Conservation (phyloP, 2,113 vertebrate genomes). For the Burhinus oedicnemus region DNA sequence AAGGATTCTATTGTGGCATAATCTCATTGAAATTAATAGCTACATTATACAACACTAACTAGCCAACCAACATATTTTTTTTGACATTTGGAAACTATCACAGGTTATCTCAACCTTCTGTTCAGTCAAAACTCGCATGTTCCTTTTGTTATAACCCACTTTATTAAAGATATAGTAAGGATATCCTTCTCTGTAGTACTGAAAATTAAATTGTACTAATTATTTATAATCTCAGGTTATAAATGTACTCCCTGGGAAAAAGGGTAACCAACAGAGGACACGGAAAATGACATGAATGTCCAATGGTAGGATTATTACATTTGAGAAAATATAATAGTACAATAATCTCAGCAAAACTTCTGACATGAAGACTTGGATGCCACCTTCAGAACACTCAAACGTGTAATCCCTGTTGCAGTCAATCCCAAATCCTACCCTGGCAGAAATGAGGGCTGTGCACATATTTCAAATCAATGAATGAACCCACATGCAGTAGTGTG, state of each 20-base stretch:
- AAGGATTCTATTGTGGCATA: constrained; percentile 5
- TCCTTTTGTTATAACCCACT: neutral
- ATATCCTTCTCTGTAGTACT: neutral
- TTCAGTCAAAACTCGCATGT: neutral
- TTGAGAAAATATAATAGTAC: neutral
- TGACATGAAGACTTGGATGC: neutral
- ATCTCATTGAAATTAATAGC: neutral
- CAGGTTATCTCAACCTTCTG: constrained; percentile 17
- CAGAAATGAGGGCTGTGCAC: neutral
- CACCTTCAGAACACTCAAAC: neutral
- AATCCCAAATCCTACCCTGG: neutral
- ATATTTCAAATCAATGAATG: neutral
- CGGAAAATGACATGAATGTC: neutral
- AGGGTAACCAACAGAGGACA: neutral
- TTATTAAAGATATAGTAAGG: neutral
- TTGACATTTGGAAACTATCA: neutral
- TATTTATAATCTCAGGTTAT: neutral
- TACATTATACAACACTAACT: neutral
- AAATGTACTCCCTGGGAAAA: neutral
- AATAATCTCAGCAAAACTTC: neutral
- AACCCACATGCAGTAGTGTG: fast-evolving
- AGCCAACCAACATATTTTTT: neutral
- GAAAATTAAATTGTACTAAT: neutral
- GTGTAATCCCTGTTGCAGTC: neutral
- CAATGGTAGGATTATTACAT: neutral